Base-by-base conservation (phyloP, 2,797 vertebrate species). In the Artibeus jamaicensis region DNA sequence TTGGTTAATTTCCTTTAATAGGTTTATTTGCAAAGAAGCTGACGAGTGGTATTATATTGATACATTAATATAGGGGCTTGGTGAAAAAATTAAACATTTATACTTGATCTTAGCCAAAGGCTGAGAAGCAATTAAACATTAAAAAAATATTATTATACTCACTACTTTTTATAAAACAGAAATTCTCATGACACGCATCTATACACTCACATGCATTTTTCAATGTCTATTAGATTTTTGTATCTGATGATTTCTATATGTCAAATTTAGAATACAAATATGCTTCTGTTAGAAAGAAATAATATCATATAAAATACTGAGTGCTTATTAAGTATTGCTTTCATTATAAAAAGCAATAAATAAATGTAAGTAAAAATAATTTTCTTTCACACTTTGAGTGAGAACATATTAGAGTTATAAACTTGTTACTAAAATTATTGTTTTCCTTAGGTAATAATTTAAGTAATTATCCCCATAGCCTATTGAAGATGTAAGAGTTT, bases 1-100 rank as follows among this genome's bases (percentile, higher is more conserved):
- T 22, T 71, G 37, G 48, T 55, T 82, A 55, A 89, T 92, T 87
- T 87, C 19, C 22, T 92, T 90, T 84, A 74, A 19, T 82, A 78
- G 15, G 44, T 96, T 91, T 68, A 86, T 82, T 94, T 86, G 39
- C 71, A 89, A 91, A 79, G 22, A 84, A 93, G 34, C 8, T 7
- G 68, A 3, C 42, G 85, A 83, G 3, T 48, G 15, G 8, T 71
- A 62, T 29, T 57, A 39, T 53, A 57, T 19, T 67, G 3, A 42
- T 59, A 86, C 2, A 32, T 37, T 93, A 82, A 87, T 42, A 37
- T 37, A 95, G 24, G 87, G 48, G 19, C 3, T 50, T 84, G 11
- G 89, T 78, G 3, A 22, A 89, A 2, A 21, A 84, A 71, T 46
- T 44, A 55, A 83, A 77, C 5, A 34, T 57, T 93, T 91, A 9